Base-by-base conservation (phyloP, 2,113 vertebrate genomes). In the Opisthocomus hoazin region DNA sequence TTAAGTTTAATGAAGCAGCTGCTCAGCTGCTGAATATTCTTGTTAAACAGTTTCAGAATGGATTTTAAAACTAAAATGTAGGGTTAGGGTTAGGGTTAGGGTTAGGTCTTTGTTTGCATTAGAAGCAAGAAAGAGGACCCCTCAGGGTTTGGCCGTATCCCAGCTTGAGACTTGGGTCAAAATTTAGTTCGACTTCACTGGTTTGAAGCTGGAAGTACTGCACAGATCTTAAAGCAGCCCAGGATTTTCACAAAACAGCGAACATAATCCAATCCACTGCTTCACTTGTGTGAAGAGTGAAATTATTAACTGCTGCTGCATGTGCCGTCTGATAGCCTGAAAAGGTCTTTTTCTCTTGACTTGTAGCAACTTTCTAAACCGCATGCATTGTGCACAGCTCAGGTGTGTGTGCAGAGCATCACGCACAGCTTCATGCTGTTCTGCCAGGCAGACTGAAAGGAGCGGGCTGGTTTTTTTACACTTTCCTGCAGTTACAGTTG, bases 1-100 rank as follows among this genome's bases (percentile, higher is more conserved):
- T 97, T 96, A 93, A 95, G 93, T 93, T 97, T 97, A 98, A 98
- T 97, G 97, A 98, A 97, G 97, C 96, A 96, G 95, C 95, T 94
- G 92, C 75, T 97, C 89, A 93, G 87, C 87, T 45, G 56, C 91
- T 91, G 84, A 94, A 89, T 64, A 46, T 68, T 93, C 90, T 85
- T 50, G 57, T 88, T 96, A 96, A 97, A 96, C 90, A 94, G 90
- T 84, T 89, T 97, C 95, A 96, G 97, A 27, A 50, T 94, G 94
- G 96, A 96, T 97, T 97, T 97, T 94, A 97, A 97, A 97, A 96
- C 82, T 65, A 90, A 89, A 97, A 70, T 48, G 78, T 94, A 97
- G 87, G n/a, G n/a, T n/a, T n/a, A n/a, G n/a, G n/a, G n/a, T n/a
- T n/a, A n/a, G n/a, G n/a, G n/a, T n/a, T n/a, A n/a, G n/a, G n/a